These are phyloP conservation scores for Molanna angustata DNA, from an alignment of 2,888 invertebrate genomes.

Conservation along the genomic window DNA sequence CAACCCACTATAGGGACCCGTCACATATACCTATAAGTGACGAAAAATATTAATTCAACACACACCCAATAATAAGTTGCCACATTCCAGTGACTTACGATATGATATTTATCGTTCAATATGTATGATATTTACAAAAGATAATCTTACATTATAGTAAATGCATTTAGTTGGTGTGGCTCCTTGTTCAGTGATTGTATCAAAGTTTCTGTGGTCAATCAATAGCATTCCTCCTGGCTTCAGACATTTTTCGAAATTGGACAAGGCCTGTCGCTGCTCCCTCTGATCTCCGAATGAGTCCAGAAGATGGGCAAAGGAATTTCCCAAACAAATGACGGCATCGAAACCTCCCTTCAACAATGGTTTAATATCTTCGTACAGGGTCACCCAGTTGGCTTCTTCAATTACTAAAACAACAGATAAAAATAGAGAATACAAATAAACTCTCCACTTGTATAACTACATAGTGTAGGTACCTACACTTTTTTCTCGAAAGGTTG, in stretches of 20 bases:
- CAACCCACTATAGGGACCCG: too few species aligned
- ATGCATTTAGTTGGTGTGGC: conserved; percentile 78
- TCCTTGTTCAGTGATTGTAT: conserved; percentile 74
- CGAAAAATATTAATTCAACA: too few species aligned
- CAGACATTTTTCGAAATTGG: conserved; percentile 77
- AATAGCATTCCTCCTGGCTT: conserved; percentile 82
- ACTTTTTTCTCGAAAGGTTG: too few species aligned
- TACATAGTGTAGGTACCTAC: too few species aligned
- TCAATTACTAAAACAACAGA: conserved; percentile 69
- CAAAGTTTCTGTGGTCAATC: conserved; percentile 89
- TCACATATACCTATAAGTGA: too few species aligned
- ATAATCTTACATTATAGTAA: conserved; percentile 77
- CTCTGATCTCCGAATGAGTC: conserved; percentile 77
- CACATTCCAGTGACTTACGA: too few species aligned
- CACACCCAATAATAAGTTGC: too few species aligned
- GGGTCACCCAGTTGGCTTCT: conserved; percentile 86
- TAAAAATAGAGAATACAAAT: too few species aligned
- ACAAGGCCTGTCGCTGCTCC: conserved; percentile 73
- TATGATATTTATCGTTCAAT: too few species aligned
- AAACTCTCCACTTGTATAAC: too few species aligned
- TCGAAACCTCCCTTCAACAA: conserved; percentile 67
- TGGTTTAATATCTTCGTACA: conserved; percentile 68
- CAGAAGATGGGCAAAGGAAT: conserved; percentile 87
- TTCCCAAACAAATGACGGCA: conserved; percentile 86
- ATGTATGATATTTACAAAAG: too few species aligned